phyloP scores from a whole-genome alignment of 2,113 vertebrate species.

The Peromyscus polionotus region DNA sequence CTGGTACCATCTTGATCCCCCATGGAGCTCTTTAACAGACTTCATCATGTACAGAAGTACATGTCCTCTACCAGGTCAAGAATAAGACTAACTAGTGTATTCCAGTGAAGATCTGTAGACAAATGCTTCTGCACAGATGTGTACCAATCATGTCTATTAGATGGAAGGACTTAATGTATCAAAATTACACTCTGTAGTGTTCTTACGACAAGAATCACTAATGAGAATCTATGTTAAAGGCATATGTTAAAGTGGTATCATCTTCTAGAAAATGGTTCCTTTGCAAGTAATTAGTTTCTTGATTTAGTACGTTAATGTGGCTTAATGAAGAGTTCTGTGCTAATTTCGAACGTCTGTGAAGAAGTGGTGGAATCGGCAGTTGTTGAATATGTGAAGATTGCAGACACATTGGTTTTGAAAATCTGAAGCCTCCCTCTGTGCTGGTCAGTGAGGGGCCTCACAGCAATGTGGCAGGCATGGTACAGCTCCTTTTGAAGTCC shows the following conservation, averaged over 20 bases:
- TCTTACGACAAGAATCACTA: neutral
- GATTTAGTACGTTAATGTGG: slow-evolving; percentile 53
- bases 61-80: neutral
- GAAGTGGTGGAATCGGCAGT: neutral
- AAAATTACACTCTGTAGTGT: neutral
- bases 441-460: neutral
- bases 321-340: slow-evolving; percentile 55
- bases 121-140: neutral
- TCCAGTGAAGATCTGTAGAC: neutral
- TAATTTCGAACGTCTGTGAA: slow-evolving; percentile 57
- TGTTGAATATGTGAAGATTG: slow-evolving; percentile 24
- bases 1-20: neutral
- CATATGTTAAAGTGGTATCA: slow-evolving; percentile 3
- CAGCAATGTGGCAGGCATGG: neutral
- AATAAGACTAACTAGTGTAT: neutral
- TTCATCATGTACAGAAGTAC: neutral
- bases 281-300: slow-evolving; percentile 64
- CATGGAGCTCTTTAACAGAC: neutral
- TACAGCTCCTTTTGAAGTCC: neutral
- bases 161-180: neutral
- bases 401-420: slow-evolving; percentile 41
- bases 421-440: neutral
- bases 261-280: slow-evolving; percentile 38
- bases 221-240: neutral
- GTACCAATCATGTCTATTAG: neutral